Percentiles rank a stretch among this genome's conserved stretches.
Evolutionary conservation across 2,113 vertebrate genomes (phyloP).

Genomic region (Galeopterus variegatus): DNA sequence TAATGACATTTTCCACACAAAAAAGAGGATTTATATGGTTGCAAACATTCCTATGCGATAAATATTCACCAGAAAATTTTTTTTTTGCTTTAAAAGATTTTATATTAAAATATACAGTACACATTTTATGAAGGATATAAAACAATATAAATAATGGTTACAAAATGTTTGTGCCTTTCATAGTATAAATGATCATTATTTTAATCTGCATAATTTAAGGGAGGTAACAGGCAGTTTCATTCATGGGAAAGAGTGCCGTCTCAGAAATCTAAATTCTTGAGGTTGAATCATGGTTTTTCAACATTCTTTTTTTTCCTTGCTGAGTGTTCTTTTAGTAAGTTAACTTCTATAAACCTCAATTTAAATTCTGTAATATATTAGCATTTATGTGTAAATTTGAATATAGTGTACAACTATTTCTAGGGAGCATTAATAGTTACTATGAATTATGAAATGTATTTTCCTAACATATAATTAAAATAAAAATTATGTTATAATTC

Average conservation of each 20-base stretch:
- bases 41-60: background rate
- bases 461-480: background rate
- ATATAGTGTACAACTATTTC: background rate
- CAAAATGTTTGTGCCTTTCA: background rate
- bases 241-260: background rate
- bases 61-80: background rate
- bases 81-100: background rate
- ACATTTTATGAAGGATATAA: background rate
- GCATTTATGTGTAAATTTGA: conserved; percentile 1
- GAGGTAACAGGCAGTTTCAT: background rate
- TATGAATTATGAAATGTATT: background rate
- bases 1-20: background rate
- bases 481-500: background rate
- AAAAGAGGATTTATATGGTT: background rate
- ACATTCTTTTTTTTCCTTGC: background rate
- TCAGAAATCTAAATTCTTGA: background rate
- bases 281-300: background rate
- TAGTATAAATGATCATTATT: background rate
- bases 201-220: background rate
- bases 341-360: conserved; percentile 23
- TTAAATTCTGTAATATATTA: background rate
- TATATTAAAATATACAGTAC: background rate
- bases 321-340: background rate
- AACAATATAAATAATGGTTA: background rate
- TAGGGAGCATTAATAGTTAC: background rate